These are phyloP conservation scores for Tyrophagus putrescentiae DNA, from an alignment of 1,140 invertebrate genomes.

Conservation along the genomic window DNA sequence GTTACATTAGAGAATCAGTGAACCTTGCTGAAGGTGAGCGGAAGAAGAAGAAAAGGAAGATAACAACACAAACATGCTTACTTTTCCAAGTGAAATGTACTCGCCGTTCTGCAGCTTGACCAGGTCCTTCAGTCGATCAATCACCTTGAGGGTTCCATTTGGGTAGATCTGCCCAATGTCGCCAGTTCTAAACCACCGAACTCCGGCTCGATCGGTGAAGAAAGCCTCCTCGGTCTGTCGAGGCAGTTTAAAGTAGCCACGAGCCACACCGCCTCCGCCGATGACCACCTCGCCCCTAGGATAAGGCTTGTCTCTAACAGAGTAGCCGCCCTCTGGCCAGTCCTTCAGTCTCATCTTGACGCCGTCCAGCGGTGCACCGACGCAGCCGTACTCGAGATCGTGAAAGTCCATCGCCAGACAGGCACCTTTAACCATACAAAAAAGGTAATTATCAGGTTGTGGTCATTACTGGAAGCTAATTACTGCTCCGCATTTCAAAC, in stretches of 20 bases:
- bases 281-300: constrained; percentile 84
- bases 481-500: too few relatives aligned
- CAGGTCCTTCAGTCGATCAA: constrained; percentile 95
- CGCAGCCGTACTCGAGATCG: constrained; percentile 21
- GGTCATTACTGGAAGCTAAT: too few relatives aligned
- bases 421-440: too few relatives aligned
- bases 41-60: background rate
- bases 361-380: constrained; percentile 18
- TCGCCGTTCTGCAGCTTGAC: constrained; percentile 94
- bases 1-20: background rate
- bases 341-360: constrained; percentile 33
- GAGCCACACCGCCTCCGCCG: constrained; percentile 69
- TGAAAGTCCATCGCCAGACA: constrained; percentile 25
- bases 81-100: constrained; percentile 48
- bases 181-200: constrained; percentile 80
- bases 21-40: constrained; percentile 31
- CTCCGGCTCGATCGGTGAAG: constrained; percentile 44
- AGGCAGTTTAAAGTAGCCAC: constrained; percentile 84
- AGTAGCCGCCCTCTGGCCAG: constrained; percentile 54
- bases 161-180: constrained; percentile 83
- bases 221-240: constrained; percentile 71
- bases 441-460: too few relatives aligned
- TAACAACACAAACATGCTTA: constrained; percentile 34
- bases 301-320: constrained; percentile 65
- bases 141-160: constrained; percentile 87